A percentile compares a stretch with the other conserved stretches of the same genome.
phyloP scores from a whole-genome alignment of 2,888 invertebrate genomes.

The Mantis religiosa region DNA sequence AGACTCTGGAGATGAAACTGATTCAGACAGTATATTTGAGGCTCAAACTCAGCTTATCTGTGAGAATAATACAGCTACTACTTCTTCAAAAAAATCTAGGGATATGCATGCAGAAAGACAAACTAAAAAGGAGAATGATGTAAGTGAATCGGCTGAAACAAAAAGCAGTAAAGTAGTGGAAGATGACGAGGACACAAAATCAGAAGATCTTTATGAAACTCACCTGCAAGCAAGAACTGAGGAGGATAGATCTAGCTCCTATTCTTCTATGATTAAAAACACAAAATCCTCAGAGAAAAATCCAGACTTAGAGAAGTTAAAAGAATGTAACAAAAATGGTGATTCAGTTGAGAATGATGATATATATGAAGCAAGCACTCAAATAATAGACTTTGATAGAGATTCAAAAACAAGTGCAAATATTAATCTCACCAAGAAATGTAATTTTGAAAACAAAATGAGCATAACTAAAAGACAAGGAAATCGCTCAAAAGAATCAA shows the following conservation, averaged over 20 bases:
- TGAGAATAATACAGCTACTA: background rate
- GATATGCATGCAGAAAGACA: background rate
- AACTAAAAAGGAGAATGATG: background rate
- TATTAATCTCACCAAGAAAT: background rate
- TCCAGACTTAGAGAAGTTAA: background rate
- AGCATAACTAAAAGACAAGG: background rate
- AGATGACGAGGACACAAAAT: background rate
- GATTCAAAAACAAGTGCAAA: background rate
- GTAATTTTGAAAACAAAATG: background rate
- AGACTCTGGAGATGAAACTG: slow-evolving; percentile 17
- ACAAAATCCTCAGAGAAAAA: background rate
- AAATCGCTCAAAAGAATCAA: background rate
- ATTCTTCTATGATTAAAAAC: background rate
- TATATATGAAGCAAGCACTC: slow-evolving; percentile 11
- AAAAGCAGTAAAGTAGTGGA: background rate
- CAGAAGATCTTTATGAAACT: background rate
- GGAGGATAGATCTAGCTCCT: background rate
- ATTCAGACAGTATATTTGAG: slow-evolving; percentile 12
- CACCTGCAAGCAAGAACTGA: background rate
- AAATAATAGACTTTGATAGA: background rate
- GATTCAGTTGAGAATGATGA: background rate
- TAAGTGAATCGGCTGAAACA: background rate
- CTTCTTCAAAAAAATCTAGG: background rate
- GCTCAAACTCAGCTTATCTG: background rate
- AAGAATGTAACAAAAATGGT: background rate